Evolutionary conservation across 2,888 invertebrate genomes (phyloP).

Genomic region (Megamerina dolium): DNA sequence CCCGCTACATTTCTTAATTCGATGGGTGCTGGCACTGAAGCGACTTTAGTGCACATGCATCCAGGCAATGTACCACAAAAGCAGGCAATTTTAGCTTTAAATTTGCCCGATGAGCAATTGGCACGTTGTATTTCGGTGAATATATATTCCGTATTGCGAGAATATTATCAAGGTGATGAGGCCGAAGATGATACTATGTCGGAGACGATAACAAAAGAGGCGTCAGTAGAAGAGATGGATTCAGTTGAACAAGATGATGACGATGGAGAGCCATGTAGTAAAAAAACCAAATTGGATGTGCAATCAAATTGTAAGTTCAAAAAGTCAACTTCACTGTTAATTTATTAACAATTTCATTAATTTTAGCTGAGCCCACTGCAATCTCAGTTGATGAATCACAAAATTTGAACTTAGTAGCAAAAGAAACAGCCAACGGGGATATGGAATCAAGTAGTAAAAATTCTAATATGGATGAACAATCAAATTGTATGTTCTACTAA

Average conservation of each 20-base stretch:
- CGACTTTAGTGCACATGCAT: conserved; percentile 68
- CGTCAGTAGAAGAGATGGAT: not conserved
- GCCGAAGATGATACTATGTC: not conserved
- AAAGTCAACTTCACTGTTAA: too few relatives aligned
- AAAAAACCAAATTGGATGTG: conserved; percentile 22
- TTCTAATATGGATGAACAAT: too few relatives aligned
- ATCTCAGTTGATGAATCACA: too few relatives aligned
- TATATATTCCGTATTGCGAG: conserved; percentile 66
- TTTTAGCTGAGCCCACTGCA: too few relatives aligned
- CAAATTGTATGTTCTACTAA: too few relatives aligned
- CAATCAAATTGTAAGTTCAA: too few relatives aligned
- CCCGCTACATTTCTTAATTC: conserved; percentile 76
- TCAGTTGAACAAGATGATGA: conserved; percentile 13
- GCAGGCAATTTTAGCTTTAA: conserved; percentile 72
- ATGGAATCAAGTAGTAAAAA: too few relatives aligned
- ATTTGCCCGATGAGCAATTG: conserved; percentile 65
- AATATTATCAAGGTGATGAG: conserved; percentile 57
- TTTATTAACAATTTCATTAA: too few relatives aligned
- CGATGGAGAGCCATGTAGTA: conserved; percentile 25
- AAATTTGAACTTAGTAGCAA: too few relatives aligned
- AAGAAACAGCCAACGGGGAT: too few relatives aligned
- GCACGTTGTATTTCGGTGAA: conserved; percentile 69
- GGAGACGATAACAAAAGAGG: not conserved
- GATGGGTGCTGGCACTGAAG: conserved; percentile 61
- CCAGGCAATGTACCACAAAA: conserved; percentile 76